phyloP scores from a whole-genome alignment of 1,140 invertebrate genomes.

The Vanessa atalanta region DNA sequence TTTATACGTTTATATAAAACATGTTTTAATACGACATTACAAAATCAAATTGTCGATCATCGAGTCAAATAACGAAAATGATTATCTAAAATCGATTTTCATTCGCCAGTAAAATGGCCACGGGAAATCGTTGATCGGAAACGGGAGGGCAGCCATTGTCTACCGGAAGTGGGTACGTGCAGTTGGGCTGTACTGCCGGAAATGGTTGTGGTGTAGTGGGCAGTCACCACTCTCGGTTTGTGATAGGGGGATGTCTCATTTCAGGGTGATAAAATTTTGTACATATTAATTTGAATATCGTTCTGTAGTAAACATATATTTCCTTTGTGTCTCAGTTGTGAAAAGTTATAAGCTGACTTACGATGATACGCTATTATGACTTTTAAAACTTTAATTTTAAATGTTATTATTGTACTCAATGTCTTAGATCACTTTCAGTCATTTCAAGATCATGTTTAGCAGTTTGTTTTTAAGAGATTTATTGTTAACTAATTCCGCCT shows the following conservation, averaged over 20 bases:
- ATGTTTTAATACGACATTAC: background rate
- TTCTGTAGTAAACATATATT: background rate
- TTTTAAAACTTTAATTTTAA: too few species aligned
- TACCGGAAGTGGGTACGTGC: conserved; percentile 65
- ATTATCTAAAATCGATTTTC: conserved; percentile 13
- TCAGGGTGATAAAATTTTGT: background rate
- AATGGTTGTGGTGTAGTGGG: conserved; percentile 44
- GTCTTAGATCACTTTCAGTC: too few species aligned
- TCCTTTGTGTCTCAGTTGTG: too few species aligned
- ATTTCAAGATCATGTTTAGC: too few species aligned
- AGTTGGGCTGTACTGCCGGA: conserved; percentile 50
- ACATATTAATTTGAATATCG: background rate
- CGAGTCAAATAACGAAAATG: conserved; percentile 12
- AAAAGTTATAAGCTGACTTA: too few species aligned
- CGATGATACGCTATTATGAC: too few species aligned
- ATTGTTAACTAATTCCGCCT: too few species aligned
- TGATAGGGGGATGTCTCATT: conserved; percentile 17
- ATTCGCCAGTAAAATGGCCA: conserved; percentile 32
- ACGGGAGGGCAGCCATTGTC: conserved; percentile 63
- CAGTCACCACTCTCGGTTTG: conserved; percentile 8
- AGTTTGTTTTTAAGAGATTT: too few species aligned
- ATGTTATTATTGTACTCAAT: too few species aligned
- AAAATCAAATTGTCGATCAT: too few species aligned
- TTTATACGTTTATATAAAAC: background rate
- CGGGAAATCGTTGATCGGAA: conserved; percentile 62